Conservation (phyloP, 2,888 invertebrate species). For the Pegoplata infirma region DNA sequence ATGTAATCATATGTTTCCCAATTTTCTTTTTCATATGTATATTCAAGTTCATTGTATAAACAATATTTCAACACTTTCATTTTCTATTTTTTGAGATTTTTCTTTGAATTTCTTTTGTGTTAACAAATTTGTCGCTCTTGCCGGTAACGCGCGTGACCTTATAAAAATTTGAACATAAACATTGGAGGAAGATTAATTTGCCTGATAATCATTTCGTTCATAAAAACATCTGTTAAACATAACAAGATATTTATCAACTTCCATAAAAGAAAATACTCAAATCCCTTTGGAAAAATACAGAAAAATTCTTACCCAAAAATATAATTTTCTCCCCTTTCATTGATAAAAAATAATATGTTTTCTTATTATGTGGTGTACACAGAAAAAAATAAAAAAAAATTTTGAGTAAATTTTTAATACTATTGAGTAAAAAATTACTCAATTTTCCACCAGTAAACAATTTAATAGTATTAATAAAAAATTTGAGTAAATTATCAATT, state of each 20-base stretch:
- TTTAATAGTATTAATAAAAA: no score
- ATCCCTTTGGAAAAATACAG: not conserved
- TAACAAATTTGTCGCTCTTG: conserved; percentile 20
- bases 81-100: not conserved
- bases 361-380: no score
- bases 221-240: conserved; percentile 39
- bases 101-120: not conserved
- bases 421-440: no score
- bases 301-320: not conserved
- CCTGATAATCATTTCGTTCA: conserved; percentile 33
- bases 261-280: not conserved
- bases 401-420: no score
- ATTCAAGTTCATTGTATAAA: conserved; percentile 23
- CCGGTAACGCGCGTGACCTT: conserved; percentile 14
- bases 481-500: no score
- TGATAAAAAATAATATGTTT: no score
- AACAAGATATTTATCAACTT: conserved; percentile 25
- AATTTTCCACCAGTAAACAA: no score
- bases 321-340: not conserved
- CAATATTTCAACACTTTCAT: conserved; percentile 33
- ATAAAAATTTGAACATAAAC: not conserved
- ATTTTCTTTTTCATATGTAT: not conserved
- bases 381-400: no score
- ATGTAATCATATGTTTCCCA: not conserved
- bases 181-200: conserved; percentile 34